Base-by-base conservation (phyloP, 2,888 invertebrate species). In the Lobophora halterata region DNA sequence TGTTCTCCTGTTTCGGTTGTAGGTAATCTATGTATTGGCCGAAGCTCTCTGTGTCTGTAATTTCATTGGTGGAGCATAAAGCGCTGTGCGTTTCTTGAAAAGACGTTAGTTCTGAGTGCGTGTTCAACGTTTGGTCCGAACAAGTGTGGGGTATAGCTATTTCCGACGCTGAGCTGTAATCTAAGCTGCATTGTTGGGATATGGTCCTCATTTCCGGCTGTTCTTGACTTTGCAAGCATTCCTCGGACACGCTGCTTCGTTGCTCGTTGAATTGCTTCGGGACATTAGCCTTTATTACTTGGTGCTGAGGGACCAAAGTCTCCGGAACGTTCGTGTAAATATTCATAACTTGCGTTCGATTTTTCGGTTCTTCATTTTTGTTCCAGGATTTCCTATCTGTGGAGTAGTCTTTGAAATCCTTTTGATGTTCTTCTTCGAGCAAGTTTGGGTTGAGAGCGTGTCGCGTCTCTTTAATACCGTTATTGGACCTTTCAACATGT, bases 101-200 rank as follows among this genome's bases (percentile, higher is more conserved):
- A 0, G 87, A 88, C 0, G 85, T 88, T 52, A 87, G 49, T 58
- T 88, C 88, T 1, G 88, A 88, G 47, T 82, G 88, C 0, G 88
- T 87, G 55, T 88, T 85, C 7, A 88, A 45, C 0, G 87, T 88
- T 62, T 86, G 87, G 20, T 89, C 89, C 0, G 89, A 89, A 46
- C 82, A 87, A 0, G 88, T 85, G 46, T 88, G 80, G 0, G 88
- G 88, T 68, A 88, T 77, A 0, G 88, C 88, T 49, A 82, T 83
- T 66, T 88, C 87, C 1, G 88, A 88, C 0, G 90, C 90, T 0
- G 92, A 92, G 46, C 91, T 91, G 57, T 92, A 92, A 58, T 93
- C 92, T 26, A 93, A 73, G 40, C 92, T 92, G 55, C 92, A 92
- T 50, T 93, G 92, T 53, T 92, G 92, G 0, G 92, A 92, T 13